A percentile compares a stretch with the other conserved stretches of the same genome.
Conservation (phyloP, 2,113 vertebrate species). For the Setophaga coronata region DNA sequence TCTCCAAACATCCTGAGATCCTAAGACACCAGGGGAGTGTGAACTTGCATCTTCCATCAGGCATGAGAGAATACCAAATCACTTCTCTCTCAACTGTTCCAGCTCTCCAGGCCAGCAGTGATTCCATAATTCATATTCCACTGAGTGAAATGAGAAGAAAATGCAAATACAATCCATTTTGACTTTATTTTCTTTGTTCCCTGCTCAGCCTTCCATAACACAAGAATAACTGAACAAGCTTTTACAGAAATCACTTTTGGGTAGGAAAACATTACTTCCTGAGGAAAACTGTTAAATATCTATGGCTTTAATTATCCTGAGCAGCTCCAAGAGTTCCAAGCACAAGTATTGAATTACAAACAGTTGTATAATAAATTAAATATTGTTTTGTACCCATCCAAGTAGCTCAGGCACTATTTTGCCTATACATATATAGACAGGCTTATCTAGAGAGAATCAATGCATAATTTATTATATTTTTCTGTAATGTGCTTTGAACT, state of each 20-base stretch:
- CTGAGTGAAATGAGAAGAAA: neutral
- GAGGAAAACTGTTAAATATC: neutral
- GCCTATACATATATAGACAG: neutral
- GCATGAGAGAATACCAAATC: neutral
- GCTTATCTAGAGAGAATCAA: neutral
- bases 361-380: neutral
- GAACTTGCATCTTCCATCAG: neutral
- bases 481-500: neutral
- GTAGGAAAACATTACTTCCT: neutral
- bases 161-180: neutral
- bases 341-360: neutral
- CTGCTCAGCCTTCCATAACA: neutral
- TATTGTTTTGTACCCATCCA: neutral
- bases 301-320: neutral
- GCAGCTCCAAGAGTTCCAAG: neutral
- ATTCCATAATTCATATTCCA: neutral
- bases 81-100: neutral
- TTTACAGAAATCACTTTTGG: neutral
- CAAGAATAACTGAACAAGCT: neutral
- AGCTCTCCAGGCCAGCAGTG: neutral
- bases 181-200: neutral
- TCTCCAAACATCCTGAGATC: neutral
- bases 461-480: slow-evolving; percentile 21
- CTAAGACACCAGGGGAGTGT: neutral
- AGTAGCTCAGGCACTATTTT: neutral